phyloP scores from a whole-genome alignment of 2,797 vertebrate species.

The Galago senegalensis region DNA sequence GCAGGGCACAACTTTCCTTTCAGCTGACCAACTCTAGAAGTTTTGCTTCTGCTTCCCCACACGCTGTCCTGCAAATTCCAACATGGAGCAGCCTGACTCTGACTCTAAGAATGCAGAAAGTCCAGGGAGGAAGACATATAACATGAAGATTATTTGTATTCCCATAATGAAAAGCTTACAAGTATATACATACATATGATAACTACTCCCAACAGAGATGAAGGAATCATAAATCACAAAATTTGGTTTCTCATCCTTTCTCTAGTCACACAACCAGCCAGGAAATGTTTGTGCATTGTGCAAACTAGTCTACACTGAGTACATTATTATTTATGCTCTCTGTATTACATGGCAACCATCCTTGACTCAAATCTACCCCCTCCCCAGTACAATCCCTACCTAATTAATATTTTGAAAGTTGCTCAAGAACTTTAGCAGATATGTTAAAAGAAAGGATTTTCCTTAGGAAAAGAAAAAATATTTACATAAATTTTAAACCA shows the following conservation, averaged over 20 bases:
- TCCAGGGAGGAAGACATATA: not conserved
- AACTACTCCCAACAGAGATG: conserved; percentile 1
- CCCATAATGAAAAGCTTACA: conserved; percentile 4
- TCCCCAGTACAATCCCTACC: conserved; percentile 1
- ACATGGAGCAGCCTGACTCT: not conserved
- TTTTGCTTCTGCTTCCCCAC: not conserved
- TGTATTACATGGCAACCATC: conserved; percentile 58
- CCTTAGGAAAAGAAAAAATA: conserved; percentile 18
- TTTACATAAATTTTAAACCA: conserved; percentile 63
- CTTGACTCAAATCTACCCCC: conserved; percentile 34
- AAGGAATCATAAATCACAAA: conserved; percentile 59
- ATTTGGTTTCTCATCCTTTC: conserved; percentile 59
- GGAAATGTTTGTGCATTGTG: conserved; percentile 34
- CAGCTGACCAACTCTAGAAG: not conserved
- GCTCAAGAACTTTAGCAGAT: conserved; percentile 40
- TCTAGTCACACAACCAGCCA: not conserved
- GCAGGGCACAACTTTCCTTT: not conserved
- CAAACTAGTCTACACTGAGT: conserved; percentile 58
- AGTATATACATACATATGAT: conserved; percentile 15
- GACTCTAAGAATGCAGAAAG: conserved; percentile 9
- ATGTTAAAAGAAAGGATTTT: conserved; percentile 63
- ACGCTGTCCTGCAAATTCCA: not conserved
- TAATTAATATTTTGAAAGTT: conserved; percentile 53
- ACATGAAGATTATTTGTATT: conserved; percentile 55
- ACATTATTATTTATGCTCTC: conserved; percentile 60